Base-by-base conservation (phyloP, 2,797 vertebrate genomes). In the Sebastes baramenuke region DNA sequence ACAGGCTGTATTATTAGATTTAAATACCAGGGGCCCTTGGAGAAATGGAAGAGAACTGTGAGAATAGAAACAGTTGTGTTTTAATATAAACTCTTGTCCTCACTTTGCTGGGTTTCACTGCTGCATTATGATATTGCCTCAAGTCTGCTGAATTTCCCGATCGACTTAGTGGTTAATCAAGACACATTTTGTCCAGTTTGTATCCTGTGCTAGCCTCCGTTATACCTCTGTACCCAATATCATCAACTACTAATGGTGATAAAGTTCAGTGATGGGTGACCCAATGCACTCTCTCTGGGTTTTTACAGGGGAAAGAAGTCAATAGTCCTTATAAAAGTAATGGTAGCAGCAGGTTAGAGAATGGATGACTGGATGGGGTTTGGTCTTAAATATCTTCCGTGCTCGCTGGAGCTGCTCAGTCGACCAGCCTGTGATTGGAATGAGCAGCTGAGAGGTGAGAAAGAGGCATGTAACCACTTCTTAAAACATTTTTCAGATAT, bases 1-100 rank as follows among this genome's bases (percentile, higher is more conserved):
- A 83, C 70, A 83, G 83, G 72, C 75, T 64, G 67, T 64, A 30
- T 91, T 92, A 94, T 93, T 93, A 91, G 89, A 93, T 93, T 92
- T 89, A 88, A 84, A 93, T 94, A 87, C 89, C 91, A 87, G 82
- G 61, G 86, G 70, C 80, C 82, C 87, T 77, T 36, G 69, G 88
- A 92, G 85, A 90, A 82, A 89, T 77, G 77, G 32, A 68, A 74
- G 56, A 80, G 49, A 80, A 60, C 62, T 88, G 86, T 75, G 73
- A 85, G 82, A 84, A 92, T 73, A 89, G 79, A 84, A 86, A 79
- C 52, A 72, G 56, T 88, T 91, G 84, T 92, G 79, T 88, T 93
- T 87, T 87, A 77, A 83, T 91, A 80, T 52, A 74, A 55, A 67
- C 79, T 58, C 69, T 82, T 86, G 66, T 79, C 56, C 75, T 75